Conservation (phyloP, 2,888 invertebrate species). For the Electrophaes corylata region DNA sequence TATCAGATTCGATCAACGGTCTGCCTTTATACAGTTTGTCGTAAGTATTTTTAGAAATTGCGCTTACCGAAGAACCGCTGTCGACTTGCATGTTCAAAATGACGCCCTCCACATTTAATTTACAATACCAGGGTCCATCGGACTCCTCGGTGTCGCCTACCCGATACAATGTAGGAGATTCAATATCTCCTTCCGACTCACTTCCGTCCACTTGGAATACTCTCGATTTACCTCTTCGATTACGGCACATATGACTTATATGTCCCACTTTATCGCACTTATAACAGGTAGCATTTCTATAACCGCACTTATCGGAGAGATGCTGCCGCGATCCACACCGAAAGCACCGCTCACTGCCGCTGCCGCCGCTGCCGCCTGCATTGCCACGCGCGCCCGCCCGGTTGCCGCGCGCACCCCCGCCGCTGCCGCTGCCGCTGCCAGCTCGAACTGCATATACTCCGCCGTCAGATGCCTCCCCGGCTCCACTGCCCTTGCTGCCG, state of each 20-base stretch:
- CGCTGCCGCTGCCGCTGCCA: constrained; percentile 4
- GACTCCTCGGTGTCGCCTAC: not conserved
- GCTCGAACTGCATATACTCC: not conserved
- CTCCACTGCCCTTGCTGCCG: not conserved
- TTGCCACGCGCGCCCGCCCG: not conserved
- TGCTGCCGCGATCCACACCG: constrained; percentile 3
- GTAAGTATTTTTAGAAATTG: constrained; percentile 2
- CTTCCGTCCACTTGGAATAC: constrained; percentile 1
- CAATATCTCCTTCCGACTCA: not conserved
- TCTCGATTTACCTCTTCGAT: not conserved
- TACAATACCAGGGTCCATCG: not conserved
- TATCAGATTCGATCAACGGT: constrained; percentile 1
- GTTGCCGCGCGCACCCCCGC: not conserved
- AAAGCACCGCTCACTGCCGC: not conserved
- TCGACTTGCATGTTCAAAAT: not conserved
- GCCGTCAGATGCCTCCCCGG: not conserved
- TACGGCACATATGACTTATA: constrained; percentile 4
- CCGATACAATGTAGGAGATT: not conserved
- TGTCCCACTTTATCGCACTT: not conserved
- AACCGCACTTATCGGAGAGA: not conserved
- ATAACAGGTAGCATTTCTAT: not conserved
- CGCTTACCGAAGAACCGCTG: constrained; percentile 4
- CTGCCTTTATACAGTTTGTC: constrained; percentile 2
- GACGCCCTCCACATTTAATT: not conserved
- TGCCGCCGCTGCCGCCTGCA: too few species aligned